phyloP scores from a whole-genome alignment of 2,888 invertebrate genomes.

The Pelosia muscerda region DNA sequence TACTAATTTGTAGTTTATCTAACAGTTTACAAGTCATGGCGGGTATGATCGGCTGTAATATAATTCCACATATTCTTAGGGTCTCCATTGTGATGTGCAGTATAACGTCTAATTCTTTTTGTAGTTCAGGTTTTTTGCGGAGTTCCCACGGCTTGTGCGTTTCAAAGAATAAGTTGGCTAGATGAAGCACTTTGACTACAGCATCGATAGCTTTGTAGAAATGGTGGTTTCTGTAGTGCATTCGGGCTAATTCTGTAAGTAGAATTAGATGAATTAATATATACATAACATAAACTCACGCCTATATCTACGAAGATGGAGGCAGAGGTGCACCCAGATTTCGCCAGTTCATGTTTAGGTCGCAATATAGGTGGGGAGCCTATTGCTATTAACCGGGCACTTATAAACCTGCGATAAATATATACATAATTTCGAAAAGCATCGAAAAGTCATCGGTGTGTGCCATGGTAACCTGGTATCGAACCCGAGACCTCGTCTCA shows the following conservation, averaged over 20 bases:
- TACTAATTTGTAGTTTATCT: conserved; percentile 87
- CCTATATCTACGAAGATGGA: too few relatives aligned
- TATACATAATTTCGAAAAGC: too few relatives aligned
- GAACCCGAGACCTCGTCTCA: too few relatives aligned
- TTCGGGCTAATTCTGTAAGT: conserved; percentile 87
- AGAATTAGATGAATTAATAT: background rate
- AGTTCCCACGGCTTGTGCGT: conserved; percentile 96
- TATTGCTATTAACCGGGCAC: too few relatives aligned
- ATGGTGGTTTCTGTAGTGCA: conserved; percentile 91
- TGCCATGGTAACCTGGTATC: too few relatives aligned
- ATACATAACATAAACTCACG: too few relatives aligned
- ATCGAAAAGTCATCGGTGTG: too few relatives aligned
- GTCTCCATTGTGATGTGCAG: conserved; percentile 95
- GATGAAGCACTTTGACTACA: conserved; percentile 91
- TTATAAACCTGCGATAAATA: too few relatives aligned
- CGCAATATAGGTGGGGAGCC: too few relatives aligned
- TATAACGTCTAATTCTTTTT: conserved; percentile 89
- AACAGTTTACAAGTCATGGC: conserved; percentile 89
- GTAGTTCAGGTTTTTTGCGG: conserved; percentile 86
- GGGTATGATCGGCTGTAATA: conserved; percentile 96
- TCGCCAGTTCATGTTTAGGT: too few relatives aligned
- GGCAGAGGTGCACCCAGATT: too few relatives aligned
- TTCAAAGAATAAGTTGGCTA: conserved; percentile 95
- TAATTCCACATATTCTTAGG: conserved; percentile 90
- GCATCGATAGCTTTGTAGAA: conserved; percentile 94